phyloP scores from a whole-genome alignment of 1,140 invertebrate genomes.

The Hestina assimilis region DNA sequence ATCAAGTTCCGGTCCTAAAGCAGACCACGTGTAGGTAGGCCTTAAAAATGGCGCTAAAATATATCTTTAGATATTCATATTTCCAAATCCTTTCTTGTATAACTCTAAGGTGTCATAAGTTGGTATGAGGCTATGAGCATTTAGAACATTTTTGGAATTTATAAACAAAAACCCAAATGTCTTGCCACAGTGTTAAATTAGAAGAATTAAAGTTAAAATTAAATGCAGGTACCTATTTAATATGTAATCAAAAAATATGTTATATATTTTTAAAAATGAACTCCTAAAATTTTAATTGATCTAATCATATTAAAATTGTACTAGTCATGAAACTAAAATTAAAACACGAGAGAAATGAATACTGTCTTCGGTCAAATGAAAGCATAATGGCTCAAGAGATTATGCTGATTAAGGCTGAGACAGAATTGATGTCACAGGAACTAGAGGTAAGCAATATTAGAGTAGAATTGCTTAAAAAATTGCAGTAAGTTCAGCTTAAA shows the following conservation, averaged over 20 bases:
- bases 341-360: conserved; percentile 32
- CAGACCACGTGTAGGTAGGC: no score
- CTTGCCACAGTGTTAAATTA: conserved; percentile 22
- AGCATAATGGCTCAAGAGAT: conserved; percentile 42
- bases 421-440: conserved; percentile 35
- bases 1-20: no score
- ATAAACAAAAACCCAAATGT: no score
- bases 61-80: no score
- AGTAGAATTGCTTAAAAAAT: no score
- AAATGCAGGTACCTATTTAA: conserved; percentile 26
- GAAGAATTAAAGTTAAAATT: conserved; percentile 35
- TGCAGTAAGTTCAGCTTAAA: no score
- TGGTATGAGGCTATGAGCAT: no score
- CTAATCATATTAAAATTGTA: neutral
- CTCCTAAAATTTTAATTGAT: neutral
- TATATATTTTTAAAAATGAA: neutral
- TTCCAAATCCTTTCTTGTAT: no score
- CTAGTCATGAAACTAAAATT: conserved; percentile 45
- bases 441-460: conserved; percentile 41
- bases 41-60: no score
- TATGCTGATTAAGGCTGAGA: conserved; percentile 33
- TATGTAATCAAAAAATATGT: neutral
- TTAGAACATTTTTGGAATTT: no score
- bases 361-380: conserved; percentile 38
- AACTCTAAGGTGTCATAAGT: no score